Evolutionary conservation across 2,888 invertebrate genomes (phyloP).

Genomic region (Drosophila seclusa): DNA sequence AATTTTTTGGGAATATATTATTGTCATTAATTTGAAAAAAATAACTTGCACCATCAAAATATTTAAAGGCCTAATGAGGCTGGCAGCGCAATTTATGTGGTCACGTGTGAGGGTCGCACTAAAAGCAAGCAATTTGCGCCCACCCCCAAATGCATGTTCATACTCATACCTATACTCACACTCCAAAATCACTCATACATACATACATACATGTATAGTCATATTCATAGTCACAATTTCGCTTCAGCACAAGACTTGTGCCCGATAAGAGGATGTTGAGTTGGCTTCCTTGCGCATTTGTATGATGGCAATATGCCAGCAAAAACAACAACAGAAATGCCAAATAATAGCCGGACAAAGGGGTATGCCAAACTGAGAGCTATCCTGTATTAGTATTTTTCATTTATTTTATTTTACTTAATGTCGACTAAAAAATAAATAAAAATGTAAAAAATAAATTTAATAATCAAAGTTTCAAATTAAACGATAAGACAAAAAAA

Average conservation of each 20-base stretch:
- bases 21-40: background rate
- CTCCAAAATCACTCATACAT: conserved; percentile 1
- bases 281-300: conserved; percentile 50
- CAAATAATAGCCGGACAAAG: background rate
- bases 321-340: conserved; percentile 22
- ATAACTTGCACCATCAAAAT: conserved; percentile 8
- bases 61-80: conserved; percentile 58
- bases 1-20: background rate
- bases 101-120: conserved; percentile 64
- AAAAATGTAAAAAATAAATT: too few relatives aligned
- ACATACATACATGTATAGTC: background rate
- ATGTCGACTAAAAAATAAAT: background rate
- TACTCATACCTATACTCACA: conserved; percentile 5
- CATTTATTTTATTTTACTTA: background rate
- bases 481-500: background rate
- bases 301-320: conserved; percentile 50
- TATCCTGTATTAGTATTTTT: conserved; percentile 1
- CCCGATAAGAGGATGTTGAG: conserved; percentile 51
- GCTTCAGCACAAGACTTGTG: conserved; percentile 25
- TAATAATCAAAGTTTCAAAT: too few relatives aligned
- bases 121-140: conserved; percentile 68
- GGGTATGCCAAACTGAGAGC: background rate
- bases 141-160: conserved; percentile 20
- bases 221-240: conserved; percentile 19
- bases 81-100: conserved; percentile 44